These are phyloP conservation scores for Lepus townsendii DNA, from an alignment of 2,797 vertebrate genomes.

Conservation along the genomic window DNA sequence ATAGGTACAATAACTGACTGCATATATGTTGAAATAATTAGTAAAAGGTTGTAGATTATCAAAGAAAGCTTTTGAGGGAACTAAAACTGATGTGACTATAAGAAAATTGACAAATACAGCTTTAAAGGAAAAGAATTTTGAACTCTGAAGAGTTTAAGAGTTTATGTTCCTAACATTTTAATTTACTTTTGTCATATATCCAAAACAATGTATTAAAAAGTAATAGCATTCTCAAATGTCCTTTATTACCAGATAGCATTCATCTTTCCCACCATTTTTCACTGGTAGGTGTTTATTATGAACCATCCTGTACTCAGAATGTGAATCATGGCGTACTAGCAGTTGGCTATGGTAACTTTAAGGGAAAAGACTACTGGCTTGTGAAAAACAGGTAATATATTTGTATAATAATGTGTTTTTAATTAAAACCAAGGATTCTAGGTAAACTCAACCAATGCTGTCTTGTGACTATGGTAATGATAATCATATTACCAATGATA, in stretches of 20 bases:
- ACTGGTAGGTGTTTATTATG: constrained; percentile 93
- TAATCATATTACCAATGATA: background rate
- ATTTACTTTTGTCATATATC: background rate
- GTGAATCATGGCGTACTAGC: constrained; percentile 93
- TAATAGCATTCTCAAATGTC: background rate
- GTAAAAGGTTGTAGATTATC: background rate
- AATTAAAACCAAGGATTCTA: constrained; percentile 1
- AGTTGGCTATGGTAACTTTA: constrained; percentile 92
- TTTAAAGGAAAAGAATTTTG: background rate
- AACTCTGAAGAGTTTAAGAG: background rate
- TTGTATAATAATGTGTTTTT: background rate
- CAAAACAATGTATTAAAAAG: constrained; percentile 17
- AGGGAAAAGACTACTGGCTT: constrained; percentile 94
- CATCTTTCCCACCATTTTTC: background rate
- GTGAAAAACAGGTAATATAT: constrained; percentile 96
- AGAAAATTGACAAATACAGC: background rate
- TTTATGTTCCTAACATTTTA: background rate
- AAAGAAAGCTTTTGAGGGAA: constrained; percentile 32
- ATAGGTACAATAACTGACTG: background rate
- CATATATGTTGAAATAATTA: constrained; percentile 15
- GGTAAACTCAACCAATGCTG: background rate
- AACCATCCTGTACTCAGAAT: constrained; percentile 87
- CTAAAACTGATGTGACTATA: background rate
- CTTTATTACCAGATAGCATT: background rate
- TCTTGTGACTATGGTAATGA: background rate